phyloP scores from a whole-genome alignment of 2,888 invertebrate species.

The Amphiduros pacificus region DNA sequence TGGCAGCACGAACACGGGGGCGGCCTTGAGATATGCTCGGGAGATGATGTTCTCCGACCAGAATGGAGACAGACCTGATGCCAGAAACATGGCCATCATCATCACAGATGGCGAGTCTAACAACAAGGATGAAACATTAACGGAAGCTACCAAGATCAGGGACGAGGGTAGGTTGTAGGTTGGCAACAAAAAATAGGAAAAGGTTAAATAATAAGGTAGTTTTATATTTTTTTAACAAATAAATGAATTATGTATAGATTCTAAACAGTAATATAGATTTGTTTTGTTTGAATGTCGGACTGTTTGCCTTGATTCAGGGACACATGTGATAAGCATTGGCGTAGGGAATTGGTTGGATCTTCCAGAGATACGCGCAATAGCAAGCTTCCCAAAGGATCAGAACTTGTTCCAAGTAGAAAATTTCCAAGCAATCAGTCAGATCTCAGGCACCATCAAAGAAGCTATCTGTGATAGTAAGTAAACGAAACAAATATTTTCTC shows the following conservation, averaged over 20 bases:
- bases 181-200: no score
- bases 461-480: conserved; percentile 1
- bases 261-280: no score
- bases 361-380: background rate
- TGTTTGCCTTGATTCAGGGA: no score
- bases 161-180: no score
- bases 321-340: background rate
- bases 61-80: conserved; percentile 38
- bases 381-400: background rate
- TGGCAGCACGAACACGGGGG: conserved; percentile 22
- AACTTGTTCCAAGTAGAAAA: background rate
- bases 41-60: background rate
- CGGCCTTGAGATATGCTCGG: conserved; percentile 7
- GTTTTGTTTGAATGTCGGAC: no score
- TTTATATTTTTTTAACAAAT: no score
- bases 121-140: conserved; percentile 7
- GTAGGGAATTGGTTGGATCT: background rate
- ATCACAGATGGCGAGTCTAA: conserved; percentile 51
- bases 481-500: no score
- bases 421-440: background rate
- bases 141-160: conserved; percentile 7
- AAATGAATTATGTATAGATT: no score
- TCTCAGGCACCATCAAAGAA: background rate
- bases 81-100: conserved; percentile 35
- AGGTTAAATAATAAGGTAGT: no score